Evolutionary conservation across 1,140 invertebrate genomes (phyloP), one percentile per base, ranked within the genome.

Genomic region (Drosophila truncata): DNA sequence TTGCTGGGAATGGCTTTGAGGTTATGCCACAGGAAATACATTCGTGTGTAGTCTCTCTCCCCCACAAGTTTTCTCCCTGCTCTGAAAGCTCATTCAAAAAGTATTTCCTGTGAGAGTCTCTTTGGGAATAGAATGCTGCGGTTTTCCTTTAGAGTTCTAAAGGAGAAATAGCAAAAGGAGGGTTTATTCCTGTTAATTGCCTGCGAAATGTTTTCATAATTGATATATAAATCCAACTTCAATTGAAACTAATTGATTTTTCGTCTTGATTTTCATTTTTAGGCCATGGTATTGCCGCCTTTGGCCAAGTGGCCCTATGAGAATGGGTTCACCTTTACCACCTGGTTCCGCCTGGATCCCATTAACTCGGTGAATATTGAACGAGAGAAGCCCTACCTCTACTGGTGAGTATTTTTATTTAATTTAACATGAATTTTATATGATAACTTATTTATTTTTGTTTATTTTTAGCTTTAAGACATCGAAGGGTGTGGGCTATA

Each of bases 301-400:
- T 94, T 99, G 84, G 97, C 98, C 35, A 96, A 97, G 92, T 99
- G 99, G 99, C 99, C 99, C 1, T 98, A 99, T 93, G 98, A 99
- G 94, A 99, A 97, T 94, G 99, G 99, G 47, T 99, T 99, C 95
- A 99, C 99, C 50, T 99, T 99, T 93, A 98, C 98, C 80, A 99
- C 98, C 74, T 99, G 99, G 99, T 98, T 99, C 93, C 95, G 99
- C 66, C 95, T 99, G 84, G 99, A 99, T 94, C 99, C 99, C 82
- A 98, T 99, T 92, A 99, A 99, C 94, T 99, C 98, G 27, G 98
- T 99, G 92, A 99, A 99, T 94, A 99, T 99, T 88, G 99, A 99
- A 94, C 95, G 98, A 82, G 98, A 99, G 94, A 99, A 99, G 93
- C 99, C 99, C 18, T 99, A 99, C 94, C 95, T 99, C 54, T 99